A percentile compares a stretch with the other conserved stretches of the same genome.
Evolutionary conservation across 2,797 vertebrate species (phyloP).

Genomic region (Artibeus jamaicensis): DNA sequence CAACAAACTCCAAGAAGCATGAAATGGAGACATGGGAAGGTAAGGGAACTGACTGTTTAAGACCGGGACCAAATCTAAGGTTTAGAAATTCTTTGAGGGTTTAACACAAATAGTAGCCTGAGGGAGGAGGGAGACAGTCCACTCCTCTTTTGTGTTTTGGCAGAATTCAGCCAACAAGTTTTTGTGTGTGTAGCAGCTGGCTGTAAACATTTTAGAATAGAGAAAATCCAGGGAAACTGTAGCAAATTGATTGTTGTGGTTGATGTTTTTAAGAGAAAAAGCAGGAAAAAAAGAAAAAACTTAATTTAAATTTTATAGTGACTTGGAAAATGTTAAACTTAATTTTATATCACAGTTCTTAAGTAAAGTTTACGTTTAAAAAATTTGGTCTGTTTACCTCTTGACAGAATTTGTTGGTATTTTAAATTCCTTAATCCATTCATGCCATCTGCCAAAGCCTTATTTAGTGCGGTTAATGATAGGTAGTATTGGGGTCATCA

Average conservation of each 20-base stretch:
- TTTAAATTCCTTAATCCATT: conserved; percentile 80
- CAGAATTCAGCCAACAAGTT: conserved; percentile 52
- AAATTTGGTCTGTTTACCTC: conserved; percentile 61
- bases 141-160: conserved; percentile 43
- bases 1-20: conserved; percentile 87
- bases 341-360: background rate
- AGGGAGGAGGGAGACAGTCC: conserved; percentile 48
- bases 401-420: conserved; percentile 76
- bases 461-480: conserved; percentile 83
- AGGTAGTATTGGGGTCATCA: conserved; percentile 81
- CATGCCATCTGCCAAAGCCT: conserved; percentile 83
- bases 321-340: conserved; percentile 24
- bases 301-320: conserved; percentile 47
- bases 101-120: conserved; percentile 57
- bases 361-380: background rate
- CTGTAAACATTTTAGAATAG: conserved; percentile 39
- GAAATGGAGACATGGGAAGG: conserved; percentile 98
- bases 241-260: conserved; percentile 21
- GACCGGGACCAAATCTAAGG: background rate
- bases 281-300: background rate
- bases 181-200: conserved; percentile 25
- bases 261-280: conserved; percentile 40
- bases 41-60: conserved; percentile 78
- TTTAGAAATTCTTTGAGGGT: conserved; percentile 49
- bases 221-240: conserved; percentile 2